Evolutionary conservation across 2,888 invertebrate species (phyloP).

Genomic region (Caenorhabditis parvicauda): DNA sequence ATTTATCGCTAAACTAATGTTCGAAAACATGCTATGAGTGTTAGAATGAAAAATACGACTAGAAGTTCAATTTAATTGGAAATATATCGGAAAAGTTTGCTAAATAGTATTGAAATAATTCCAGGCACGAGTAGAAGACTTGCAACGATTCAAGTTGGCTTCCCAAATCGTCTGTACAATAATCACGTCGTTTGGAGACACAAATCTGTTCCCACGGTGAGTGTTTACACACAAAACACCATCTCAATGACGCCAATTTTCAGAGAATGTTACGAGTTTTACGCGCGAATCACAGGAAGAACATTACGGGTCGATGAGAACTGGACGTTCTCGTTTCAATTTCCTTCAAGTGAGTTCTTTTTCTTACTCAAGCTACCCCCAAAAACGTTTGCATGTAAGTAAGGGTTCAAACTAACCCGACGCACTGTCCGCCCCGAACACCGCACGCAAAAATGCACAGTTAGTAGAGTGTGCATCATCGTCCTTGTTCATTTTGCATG

Average conservation of each 20-base stretch:
- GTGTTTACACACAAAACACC: too few relatives aligned
- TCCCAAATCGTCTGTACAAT: conserved; percentile 93
- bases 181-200: conserved; percentile 86
- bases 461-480: too few relatives aligned
- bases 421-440: too few relatives aligned
- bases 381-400: too few relatives aligned
- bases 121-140: conserved; percentile 91
- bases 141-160: conserved; percentile 84
- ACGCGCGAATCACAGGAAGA: conserved; percentile 87
- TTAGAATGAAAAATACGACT: too few relatives aligned
- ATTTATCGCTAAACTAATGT: too few relatives aligned
- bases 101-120: conserved; percentile 4
- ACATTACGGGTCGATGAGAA: conserved; percentile 88
- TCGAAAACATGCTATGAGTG: too few relatives aligned
- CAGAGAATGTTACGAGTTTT: conserved; percentile 80
- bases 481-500: too few relatives aligned
- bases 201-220: conserved; percentile 88
- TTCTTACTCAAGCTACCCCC: conserved; percentile 6
- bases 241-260: too few relatives aligned
- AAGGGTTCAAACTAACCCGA: too few relatives aligned
- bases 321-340: conserved; percentile 85
- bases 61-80: not conserved
- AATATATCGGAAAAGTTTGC: not conserved
- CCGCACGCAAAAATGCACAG: too few relatives aligned
- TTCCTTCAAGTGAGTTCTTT: conserved; percentile 58